Percentiles rank a stretch among this genome's conserved stretches.
These are phyloP conservation scores for Sclerodermus sp. DNA, from an alignment of 2,888 invertebrate genomes.

Conservation along the genomic window DNA sequence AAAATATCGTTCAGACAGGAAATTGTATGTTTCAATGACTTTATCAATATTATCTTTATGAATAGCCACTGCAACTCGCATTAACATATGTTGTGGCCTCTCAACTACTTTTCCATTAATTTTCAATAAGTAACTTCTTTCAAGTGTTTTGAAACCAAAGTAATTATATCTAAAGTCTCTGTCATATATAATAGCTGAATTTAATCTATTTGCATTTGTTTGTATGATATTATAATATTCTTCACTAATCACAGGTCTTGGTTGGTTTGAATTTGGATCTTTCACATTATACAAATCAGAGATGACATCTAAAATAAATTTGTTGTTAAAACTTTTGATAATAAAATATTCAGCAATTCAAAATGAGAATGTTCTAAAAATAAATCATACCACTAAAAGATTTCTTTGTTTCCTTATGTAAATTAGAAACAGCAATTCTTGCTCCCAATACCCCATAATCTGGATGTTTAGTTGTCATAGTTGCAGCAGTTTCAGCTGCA, in stretches of 20 bases:
- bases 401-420: constrained; percentile 98
- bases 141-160: constrained; percentile 99
- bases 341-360: neutral
- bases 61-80: constrained; percentile 96
- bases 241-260: constrained; percentile 84
- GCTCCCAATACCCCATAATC: constrained; percentile 92
- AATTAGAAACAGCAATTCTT: constrained; percentile 92
- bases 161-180: constrained; percentile 96
- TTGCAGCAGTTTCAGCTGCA: constrained; percentile 98
- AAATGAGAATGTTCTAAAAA: neutral
- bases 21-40: constrained; percentile 94
- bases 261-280: constrained; percentile 70
- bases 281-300: constrained; percentile 78
- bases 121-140: constrained; percentile 91
- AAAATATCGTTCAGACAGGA: constrained; percentile 92
- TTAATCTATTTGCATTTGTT: constrained; percentile 84
- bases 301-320: constrained; percentile 78
- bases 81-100: constrained; percentile 97
- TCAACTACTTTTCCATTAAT: constrained; percentile 91
- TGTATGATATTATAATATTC: constrained; percentile 79
- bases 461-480: constrained; percentile 95
- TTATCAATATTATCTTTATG: constrained; percentile 91
- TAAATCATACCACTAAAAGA: constrained; percentile 75
- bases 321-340: neutral
- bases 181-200: constrained; percentile 95